Conservation (phyloP, 2,113 vertebrate species). For the Oenanthe melanoleuca region DNA sequence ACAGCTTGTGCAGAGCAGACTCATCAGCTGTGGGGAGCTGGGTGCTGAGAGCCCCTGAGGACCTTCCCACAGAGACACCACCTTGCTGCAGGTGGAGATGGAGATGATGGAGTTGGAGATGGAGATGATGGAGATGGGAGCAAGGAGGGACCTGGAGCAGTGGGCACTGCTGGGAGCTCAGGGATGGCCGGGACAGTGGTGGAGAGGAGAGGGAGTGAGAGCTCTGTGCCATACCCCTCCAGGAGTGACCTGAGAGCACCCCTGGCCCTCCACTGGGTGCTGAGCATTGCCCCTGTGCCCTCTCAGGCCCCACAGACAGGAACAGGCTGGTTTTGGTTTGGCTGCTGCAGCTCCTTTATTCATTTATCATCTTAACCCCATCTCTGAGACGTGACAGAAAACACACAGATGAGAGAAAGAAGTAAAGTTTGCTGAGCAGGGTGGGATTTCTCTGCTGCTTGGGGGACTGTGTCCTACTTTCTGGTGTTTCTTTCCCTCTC, state of each 20-base stretch:
- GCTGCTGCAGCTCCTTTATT: conserved; percentile 8
- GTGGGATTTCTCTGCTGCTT: neutral
- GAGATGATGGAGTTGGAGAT: no score
- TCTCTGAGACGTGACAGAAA: conserved; percentile 15
- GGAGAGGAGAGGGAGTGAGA: neutral
- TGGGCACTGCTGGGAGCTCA: rapidly evolving
- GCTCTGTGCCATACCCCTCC: rapidly evolving
- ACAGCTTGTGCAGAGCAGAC: rapidly evolving
- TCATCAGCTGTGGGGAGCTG: rapidly evolving
- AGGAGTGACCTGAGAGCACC: neutral
- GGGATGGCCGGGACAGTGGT: rapidly evolving
- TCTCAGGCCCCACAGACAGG: neutral
- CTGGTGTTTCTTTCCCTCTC: neutral
- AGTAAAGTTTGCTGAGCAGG: conserved; percentile 23
- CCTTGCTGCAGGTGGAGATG: neutral
- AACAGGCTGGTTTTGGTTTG: rapidly evolving
- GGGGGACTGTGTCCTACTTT: conserved; percentile 55
- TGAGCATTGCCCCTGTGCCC: neutral
- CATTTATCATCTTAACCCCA: conserved; percentile 15
- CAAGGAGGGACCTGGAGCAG: rapidly evolving
- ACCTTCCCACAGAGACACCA: neutral
- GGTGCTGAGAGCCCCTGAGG: rapidly evolving
- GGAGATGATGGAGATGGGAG: neutral
- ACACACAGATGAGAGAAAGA: neutral
- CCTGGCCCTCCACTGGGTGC: no score